Evolutionary conservation across 2,113 vertebrate species (phyloP).

Genomic region (Aptenodytes patagonicus): DNA sequence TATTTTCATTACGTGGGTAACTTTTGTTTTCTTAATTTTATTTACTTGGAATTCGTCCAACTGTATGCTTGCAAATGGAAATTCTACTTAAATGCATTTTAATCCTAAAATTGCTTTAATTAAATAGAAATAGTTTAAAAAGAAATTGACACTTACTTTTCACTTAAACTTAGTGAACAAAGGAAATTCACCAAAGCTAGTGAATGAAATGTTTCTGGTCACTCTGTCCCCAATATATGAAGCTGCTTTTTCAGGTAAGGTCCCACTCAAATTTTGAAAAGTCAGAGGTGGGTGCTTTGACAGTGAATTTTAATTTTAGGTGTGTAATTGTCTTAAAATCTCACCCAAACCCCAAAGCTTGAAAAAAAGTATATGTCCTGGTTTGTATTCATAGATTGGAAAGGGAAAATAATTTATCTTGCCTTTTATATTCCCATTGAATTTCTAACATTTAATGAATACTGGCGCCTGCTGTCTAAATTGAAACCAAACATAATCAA

Average conservation of each 20-base stretch:
- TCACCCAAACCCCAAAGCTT: background rate
- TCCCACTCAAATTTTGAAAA: background rate
- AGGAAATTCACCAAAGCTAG: background rate
- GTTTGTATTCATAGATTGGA: background rate
- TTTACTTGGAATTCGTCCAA: background rate
- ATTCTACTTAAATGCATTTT: background rate
- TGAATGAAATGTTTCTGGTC: background rate
- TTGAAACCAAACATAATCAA: background rate
- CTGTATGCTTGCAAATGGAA: background rate
- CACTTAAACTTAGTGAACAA: background rate
- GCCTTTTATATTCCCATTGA: background rate
- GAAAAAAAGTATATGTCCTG: background rate
- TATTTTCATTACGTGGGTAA: background rate
- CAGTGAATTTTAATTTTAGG: background rate
- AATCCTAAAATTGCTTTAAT: background rate
- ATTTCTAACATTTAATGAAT: background rate
- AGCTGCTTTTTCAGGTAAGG: background rate
- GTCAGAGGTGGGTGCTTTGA: background rate
- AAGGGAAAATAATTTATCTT: background rate
- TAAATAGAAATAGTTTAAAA: background rate
- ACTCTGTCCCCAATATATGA: background rate
- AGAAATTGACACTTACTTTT: background rate
- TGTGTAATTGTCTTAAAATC: background rate
- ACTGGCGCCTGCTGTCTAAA: background rate
- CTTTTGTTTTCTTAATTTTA: background rate